Evolutionary conservation across 1,140 invertebrate genomes (phyloP).

Genomic region (Pinna nobilis): DNA sequence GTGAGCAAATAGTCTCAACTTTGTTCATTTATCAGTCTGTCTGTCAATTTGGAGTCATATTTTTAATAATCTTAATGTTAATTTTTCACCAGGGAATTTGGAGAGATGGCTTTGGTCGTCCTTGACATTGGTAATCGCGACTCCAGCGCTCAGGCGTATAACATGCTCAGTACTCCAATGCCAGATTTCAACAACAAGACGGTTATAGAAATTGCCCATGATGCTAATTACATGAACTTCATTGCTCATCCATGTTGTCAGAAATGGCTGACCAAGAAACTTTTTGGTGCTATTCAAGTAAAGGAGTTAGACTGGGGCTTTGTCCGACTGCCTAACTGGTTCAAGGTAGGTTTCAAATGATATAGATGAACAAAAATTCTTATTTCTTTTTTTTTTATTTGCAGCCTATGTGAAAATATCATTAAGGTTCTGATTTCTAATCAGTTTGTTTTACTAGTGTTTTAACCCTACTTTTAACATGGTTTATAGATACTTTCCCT

Average conservation of each 20-base stretch:
- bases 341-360: slow-evolving; percentile 68
- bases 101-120: slow-evolving; percentile 73
- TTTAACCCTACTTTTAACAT: not conserved
- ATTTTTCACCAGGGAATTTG: slow-evolving; percentile 69
- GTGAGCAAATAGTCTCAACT: too few species aligned
- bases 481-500: slow-evolving; percentile 14
- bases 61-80: too few species aligned
- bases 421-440: too few species aligned
- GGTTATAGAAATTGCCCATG: slow-evolving; percentile 67
- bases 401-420: too few species aligned
- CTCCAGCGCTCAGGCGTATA: slow-evolving; percentile 68
- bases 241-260: slow-evolving; percentile 76
- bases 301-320: slow-evolving; percentile 71
- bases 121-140: slow-evolving; percentile 72
- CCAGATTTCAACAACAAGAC: slow-evolving; percentile 73
- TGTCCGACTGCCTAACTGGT: slow-evolving; percentile 62
- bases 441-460: too few species aligned
- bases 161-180: slow-evolving; percentile 68
- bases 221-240: slow-evolving; percentile 70
- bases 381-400: too few species aligned
- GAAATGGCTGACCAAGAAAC: slow-evolving; percentile 73
- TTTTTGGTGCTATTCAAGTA: slow-evolving; percentile 71
- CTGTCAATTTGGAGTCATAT: too few species aligned
- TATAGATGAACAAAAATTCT: not conserved
- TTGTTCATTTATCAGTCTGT: too few species aligned